phyloP scores from a whole-genome alignment of 2,888 invertebrate species.

The Acronicta psi region DNA sequence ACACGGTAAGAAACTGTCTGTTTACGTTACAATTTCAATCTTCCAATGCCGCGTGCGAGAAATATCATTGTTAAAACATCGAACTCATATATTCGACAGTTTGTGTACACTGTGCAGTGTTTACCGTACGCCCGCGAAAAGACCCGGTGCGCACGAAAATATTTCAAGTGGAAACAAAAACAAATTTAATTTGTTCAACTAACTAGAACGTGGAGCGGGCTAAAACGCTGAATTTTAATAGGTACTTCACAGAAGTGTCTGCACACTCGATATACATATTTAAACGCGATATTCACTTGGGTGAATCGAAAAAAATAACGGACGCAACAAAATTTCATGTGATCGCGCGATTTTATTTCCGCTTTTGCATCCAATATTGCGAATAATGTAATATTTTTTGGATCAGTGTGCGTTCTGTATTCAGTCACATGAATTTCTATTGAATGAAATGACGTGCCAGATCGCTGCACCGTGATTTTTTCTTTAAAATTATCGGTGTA shows the following conservation, averaged over 20 bases:
- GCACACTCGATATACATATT: constrained; percentile 11
- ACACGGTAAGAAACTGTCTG: neutral
- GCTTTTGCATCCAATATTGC: constrained; percentile 1
- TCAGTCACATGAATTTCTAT: constrained; percentile 8
- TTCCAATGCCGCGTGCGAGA: neutral
- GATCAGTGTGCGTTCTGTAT: constrained; percentile 2
- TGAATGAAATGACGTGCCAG: neutral
- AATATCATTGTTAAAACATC: constrained; percentile 12
- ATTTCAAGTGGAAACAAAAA: constrained; percentile 37
- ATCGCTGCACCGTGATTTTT: too few relatives aligned
- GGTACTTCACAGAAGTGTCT: constrained; percentile 22
- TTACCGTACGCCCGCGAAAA: constrained; percentile 23
- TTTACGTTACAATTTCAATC: constrained; percentile 2
- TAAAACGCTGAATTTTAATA: constrained; percentile 46
- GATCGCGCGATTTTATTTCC: constrained; percentile 12
- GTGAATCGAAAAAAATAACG: constrained; percentile 12
- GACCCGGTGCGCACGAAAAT: constrained; percentile 26
- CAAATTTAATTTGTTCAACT: constrained; percentile 42
- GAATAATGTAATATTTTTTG: constrained; percentile 17
- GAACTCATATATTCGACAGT: constrained; percentile 16
- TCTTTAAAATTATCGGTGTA: neutral
- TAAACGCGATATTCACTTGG: constrained; percentile 7
- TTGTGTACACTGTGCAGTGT: constrained; percentile 15
- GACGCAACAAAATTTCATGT: constrained; percentile 7
- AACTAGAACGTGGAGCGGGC: constrained; percentile 36